Conservation (phyloP, 1,140 invertebrate species). For the Aleiodes sp. region DNA sequence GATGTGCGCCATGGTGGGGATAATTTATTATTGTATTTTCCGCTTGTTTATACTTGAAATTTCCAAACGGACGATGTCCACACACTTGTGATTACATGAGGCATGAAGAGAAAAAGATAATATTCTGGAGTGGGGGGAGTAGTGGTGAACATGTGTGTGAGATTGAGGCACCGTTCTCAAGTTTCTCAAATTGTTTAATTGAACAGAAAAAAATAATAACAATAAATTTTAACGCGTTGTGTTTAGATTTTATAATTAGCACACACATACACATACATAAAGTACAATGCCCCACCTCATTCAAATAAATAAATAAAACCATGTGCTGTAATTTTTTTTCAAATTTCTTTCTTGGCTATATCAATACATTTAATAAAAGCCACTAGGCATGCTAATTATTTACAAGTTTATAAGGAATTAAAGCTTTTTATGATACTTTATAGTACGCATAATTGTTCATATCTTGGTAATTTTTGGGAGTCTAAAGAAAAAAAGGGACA, state of each 20-base stretch:
- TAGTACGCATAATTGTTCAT: slow-evolving; percentile 14
- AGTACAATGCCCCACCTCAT: slow-evolving; percentile 5
- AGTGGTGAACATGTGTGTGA: not conserved
- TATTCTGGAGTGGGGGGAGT: no score
- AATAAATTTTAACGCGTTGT: not conserved
- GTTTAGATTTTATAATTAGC: not conserved
- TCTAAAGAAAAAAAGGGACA: not conserved
- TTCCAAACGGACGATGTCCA: not conserved
- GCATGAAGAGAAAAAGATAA: not conserved
- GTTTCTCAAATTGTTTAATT: not conserved
- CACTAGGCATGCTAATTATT: slow-evolving; percentile 52
- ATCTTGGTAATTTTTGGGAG: slow-evolving; percentile 1
- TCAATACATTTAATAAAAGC: slow-evolving; percentile 52
- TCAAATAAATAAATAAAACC: slow-evolving; percentile 19
- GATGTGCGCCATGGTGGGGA: no score
- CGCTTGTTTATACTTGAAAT: not conserved
- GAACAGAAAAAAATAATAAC: not conserved
- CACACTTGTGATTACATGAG: not conserved
- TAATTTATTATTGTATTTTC: not conserved
- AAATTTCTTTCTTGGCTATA: slow-evolving; percentile 14
- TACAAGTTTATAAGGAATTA: slow-evolving; percentile 42
- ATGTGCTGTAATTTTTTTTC: no score
- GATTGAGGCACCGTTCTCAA: not conserved
- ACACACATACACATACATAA: no score
- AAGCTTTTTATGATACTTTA: slow-evolving; percentile 29